Evolutionary conservation across 1,140 invertebrate species (phyloP), one percentile per base, ranked within the genome.

Genomic region (Diabrotica virgifera): DNA sequence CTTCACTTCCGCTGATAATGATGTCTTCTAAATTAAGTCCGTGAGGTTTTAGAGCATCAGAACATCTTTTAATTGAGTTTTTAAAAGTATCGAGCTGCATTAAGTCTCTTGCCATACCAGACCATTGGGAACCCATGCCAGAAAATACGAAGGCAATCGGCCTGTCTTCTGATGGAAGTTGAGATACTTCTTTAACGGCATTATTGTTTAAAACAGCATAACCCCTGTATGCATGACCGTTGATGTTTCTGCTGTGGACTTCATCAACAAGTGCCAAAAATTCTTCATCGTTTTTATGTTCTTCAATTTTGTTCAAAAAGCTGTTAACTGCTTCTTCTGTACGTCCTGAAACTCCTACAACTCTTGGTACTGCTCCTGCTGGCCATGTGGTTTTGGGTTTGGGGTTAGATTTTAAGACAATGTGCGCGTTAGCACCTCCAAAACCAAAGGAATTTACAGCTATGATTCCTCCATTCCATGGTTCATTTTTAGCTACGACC

Each of bases 121-220:
- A 82, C 96, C 96, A 99, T 81, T 99, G 96, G 46, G 90, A 89
- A 9, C 96, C 97, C 95, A 98, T 98, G 40, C 96, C 97, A 55
- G 95, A 92, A 80, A 96, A 99, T 46, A 98, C 84, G 78, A 87
- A 97, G 92, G 95, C 98, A 35, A 98, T 80, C 0, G 95, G 95
- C 36, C 92, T 85, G 67, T 85, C 86, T 38, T 89, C 86, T 46
- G 76, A 77, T 9, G 70, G 60, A n/a, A 68, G 70, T 24, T 81
- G 63, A 51, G 52, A 37, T 0, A 76, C 63, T 65, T 76, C 74
- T 24, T 63, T 57, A 11, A 71, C 57, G 5, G 63, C 10, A 11
- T 63, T 14, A 51, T 71, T 83, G 59, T 85, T 86, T 0, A 94
- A 76, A 56, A 96, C 80, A 11, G 86, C 82, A 77, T 87, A 96